A percentile compares a stretch with the other conserved stretches of the same genome.
These are phyloP conservation scores for Sthenelais limicola DNA, from an alignment of 2,888 invertebrate species.

Conservation along the genomic window DNA sequence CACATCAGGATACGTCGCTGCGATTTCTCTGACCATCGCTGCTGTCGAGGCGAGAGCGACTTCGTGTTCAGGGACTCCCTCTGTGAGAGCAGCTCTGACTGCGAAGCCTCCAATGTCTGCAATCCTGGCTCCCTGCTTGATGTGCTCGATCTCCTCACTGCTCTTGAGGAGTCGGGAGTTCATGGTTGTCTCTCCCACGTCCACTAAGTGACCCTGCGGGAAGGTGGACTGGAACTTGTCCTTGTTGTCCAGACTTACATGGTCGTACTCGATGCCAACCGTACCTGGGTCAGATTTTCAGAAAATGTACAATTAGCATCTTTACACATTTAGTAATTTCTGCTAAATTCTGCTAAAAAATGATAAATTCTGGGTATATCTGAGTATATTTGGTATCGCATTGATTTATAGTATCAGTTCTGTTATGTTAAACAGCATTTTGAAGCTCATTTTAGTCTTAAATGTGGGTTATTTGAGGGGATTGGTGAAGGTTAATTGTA, in stretches of 20 bases:
- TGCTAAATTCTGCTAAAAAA: too few relatives aligned
- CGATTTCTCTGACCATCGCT: slow-evolving; percentile 46
- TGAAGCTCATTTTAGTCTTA: too few relatives aligned
- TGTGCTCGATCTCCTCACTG: slow-evolving; percentile 42
- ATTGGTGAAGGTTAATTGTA: too few relatives aligned
- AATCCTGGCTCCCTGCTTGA: slow-evolving; percentile 43
- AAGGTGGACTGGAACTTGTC: slow-evolving; percentile 36
- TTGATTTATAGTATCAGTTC: too few relatives aligned
- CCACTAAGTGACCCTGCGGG: slow-evolving; percentile 13
- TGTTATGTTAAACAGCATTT: too few relatives aligned
- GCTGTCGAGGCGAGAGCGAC: slow-evolving; percentile 44
- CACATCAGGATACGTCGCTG: slow-evolving; percentile 42
- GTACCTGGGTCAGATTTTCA: too few relatives aligned
- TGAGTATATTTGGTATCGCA: too few relatives aligned
- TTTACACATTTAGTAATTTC: too few relatives aligned
- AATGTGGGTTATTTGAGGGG: too few relatives aligned
- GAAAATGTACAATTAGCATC: too few relatives aligned
- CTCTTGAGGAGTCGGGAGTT: slow-evolving; percentile 43
- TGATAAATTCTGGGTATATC: too few relatives aligned
- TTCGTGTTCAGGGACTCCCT: slow-evolving; percentile 47
- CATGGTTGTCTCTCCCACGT: slow-evolving; percentile 45
- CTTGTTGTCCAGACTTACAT: slow-evolving; percentile 43
- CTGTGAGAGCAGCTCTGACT: slow-evolving; percentile 39
- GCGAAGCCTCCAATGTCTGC: slow-evolving; percentile 46
- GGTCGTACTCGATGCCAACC: slow-evolving; percentile 48